phyloP scores from a whole-genome alignment of 2,113 vertebrate species.

The Solenodon paradoxus region DNA sequence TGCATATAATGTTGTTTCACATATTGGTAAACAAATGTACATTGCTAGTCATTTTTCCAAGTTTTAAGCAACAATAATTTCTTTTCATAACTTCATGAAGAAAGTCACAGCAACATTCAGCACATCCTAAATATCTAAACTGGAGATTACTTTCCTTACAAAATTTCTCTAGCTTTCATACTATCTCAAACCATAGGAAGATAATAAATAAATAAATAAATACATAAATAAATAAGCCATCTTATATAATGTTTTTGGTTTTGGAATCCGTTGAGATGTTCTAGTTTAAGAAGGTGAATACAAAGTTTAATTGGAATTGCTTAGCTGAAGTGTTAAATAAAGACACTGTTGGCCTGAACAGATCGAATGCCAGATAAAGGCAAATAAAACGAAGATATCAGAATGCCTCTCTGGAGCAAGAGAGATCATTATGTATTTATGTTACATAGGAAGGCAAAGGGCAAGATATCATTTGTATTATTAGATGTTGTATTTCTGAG shows the following conservation, averaged over 20 bases:
- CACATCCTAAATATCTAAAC: neutral
- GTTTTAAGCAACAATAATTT: neutral
- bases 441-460: constrained; percentile 16
- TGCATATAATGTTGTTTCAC: neutral
- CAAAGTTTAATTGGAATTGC: constrained; percentile 39
- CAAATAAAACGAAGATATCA: constrained; percentile 54
- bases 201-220: too few species aligned
- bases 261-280: neutral
- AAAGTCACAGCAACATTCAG: neutral
- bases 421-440: constrained; percentile 40
- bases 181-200: neutral
- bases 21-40: neutral
- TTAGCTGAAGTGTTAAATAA: constrained; percentile 56
- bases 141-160: neutral
- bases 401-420: neutral
- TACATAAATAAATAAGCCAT: neutral
- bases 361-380: constrained; percentile 40
- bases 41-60: neutral
- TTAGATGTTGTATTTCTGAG: constrained; percentile 9
- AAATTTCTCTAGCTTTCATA: neutral
- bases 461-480: neutral
- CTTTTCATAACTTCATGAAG: neutral
- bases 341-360: neutral
- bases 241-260: neutral
- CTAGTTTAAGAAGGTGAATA: constrained; percentile 37